Percentiles rank a stretch among this genome's conserved stretches.
Conservation (phyloP, 2,888 invertebrate species). For the Lymantria dispar region DNA sequence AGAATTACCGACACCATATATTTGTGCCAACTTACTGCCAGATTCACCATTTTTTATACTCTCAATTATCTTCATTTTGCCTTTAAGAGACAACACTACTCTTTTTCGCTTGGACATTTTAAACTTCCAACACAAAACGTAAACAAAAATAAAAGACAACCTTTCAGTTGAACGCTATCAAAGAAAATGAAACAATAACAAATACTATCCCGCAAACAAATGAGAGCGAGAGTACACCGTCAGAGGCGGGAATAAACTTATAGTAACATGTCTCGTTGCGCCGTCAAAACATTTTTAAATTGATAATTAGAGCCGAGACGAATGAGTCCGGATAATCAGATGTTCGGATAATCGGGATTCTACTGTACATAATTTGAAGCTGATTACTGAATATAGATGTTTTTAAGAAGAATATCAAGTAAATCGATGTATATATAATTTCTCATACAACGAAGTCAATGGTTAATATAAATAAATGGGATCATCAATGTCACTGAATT, state of each 20-base stretch:
- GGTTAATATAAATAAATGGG: no score
- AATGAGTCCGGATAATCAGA: background rate
- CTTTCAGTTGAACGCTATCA: slow-evolving; percentile 2
- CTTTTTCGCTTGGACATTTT: background rate
- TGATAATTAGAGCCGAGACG: background rate
- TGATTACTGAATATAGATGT: no score
- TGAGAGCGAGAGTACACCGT: slow-evolving; percentile 8
- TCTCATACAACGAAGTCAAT: no score
- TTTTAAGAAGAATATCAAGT: no score
- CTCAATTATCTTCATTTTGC: background rate
- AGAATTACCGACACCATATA: background rate
- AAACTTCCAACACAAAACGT: background rate
- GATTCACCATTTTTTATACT: background rate
- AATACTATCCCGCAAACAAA: slow-evolving; percentile 6
- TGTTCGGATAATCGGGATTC: background rate
- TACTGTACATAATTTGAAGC: no score
- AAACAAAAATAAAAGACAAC: background rate
- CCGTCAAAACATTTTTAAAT: no score
- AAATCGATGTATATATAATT: no score
- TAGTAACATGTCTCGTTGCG: slow-evolving; percentile 3
- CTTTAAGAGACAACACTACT: background rate
- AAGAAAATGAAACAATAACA: slow-evolving; percentile 11
- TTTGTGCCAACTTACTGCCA: background rate
- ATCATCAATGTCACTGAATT: no score
- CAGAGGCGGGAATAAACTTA: slow-evolving; percentile 8